Percentiles rank a stretch among this genome's conserved stretches.
Evolutionary conservation across 2,888 invertebrate species (phyloP).

Genomic region (Sphaerophoria taeniata): DNA sequence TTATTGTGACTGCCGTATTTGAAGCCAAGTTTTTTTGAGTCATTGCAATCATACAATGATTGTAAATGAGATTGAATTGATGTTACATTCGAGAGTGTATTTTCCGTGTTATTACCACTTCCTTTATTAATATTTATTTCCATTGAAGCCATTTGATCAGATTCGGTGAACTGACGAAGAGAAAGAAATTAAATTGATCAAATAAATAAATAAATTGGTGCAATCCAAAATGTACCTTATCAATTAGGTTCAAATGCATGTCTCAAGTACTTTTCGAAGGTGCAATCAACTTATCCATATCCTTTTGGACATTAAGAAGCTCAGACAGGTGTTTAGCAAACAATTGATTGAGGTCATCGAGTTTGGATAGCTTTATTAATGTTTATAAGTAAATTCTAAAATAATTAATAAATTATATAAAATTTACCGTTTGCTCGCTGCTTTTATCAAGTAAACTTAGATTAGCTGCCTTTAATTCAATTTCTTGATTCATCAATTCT

Average conservation of each 20-base stretch:
- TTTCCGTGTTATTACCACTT: slow-evolving; percentile 80
- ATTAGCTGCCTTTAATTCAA: slow-evolving; percentile 88
- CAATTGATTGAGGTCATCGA: slow-evolving; percentile 81
- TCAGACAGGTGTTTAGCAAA: slow-evolving; percentile 82
- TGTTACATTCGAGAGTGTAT: slow-evolving; percentile 82
- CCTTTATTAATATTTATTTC: slow-evolving; percentile 74
- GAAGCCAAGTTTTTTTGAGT: slow-evolving; percentile 75
- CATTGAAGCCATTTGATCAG: slow-evolving; percentile 78
- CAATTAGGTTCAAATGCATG: slow-evolving; percentile 79
- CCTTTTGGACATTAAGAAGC: slow-evolving; percentile 82
- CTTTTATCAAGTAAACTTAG: slow-evolving; percentile 81
- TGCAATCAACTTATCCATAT: slow-evolving; percentile 83
- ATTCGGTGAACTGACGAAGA: slow-evolving; percentile 78
- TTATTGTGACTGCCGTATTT: slow-evolving; percentile 69
- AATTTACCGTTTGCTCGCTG: slow-evolving; percentile 90
- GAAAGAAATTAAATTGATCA: background rate
- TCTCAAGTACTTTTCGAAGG: slow-evolving; percentile 83
- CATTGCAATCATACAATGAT: slow-evolving; percentile 80
- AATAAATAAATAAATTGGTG: background rate
- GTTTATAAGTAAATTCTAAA: background rate
- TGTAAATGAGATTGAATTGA: slow-evolving; percentile 82
- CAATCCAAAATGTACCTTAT: slow-evolving; percentile 77
- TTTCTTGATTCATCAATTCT: slow-evolving; percentile 92
- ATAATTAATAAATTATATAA: background rate
- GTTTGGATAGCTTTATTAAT: slow-evolving; percentile 79